Conservation (phyloP, 1,140 invertebrate species). For the Arion vulgaris region DNA sequence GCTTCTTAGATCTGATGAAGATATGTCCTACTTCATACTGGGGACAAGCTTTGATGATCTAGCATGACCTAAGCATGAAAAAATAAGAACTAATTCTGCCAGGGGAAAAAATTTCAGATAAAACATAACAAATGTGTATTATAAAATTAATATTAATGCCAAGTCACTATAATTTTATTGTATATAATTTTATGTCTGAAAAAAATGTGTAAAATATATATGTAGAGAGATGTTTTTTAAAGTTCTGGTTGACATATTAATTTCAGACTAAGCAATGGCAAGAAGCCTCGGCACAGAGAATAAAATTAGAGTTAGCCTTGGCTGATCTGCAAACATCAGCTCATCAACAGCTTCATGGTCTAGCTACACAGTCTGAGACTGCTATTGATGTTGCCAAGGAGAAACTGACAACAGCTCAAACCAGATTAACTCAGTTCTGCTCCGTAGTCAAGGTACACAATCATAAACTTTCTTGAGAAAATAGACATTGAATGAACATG, state of each 20-base stretch:
- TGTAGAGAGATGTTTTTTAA: neutral
- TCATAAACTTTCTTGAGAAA: neutral
- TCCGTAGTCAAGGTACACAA: conserved; percentile 61
- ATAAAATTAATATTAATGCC: too few species aligned
- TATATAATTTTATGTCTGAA: too few species aligned
- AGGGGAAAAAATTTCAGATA: too few species aligned
- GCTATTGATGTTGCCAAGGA: conserved; percentile 67
- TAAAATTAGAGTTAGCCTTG: conserved; percentile 60
- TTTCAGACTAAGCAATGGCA: conserved; percentile 55
- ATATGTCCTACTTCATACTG: too few species aligned
- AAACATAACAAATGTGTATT: too few species aligned
- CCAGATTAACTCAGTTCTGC: conserved; percentile 56
- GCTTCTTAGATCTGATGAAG: too few species aligned
- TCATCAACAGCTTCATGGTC: conserved; percentile 63
- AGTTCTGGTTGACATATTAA: neutral
- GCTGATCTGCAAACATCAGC: conserved; percentile 64
- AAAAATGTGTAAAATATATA: neutral
- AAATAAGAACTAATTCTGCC: too few species aligned
- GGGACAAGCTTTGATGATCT: too few species aligned
- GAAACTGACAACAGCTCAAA: conserved; percentile 58
- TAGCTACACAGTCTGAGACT: conserved; percentile 67
- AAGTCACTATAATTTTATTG: too few species aligned
- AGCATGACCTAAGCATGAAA: too few species aligned
- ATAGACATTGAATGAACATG: neutral
- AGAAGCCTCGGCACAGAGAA: conserved; percentile 52